Evolutionary conservation across 92 coral and sea anemone genomes (phyloP).

Genomic region (Zoanthus gigantus): DNA sequence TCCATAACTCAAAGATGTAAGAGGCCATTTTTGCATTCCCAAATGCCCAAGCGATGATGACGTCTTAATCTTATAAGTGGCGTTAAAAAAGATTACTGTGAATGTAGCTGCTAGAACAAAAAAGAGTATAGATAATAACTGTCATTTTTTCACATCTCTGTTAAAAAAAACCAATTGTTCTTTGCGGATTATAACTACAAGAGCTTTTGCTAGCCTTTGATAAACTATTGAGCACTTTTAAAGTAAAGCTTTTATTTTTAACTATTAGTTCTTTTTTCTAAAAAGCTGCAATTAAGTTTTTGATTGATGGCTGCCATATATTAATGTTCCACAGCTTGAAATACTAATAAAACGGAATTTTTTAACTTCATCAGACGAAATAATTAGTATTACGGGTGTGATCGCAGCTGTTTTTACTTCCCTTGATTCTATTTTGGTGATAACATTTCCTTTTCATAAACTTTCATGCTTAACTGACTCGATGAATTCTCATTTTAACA

Average conservation of each 20-base stretch:
- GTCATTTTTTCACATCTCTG: too few relatives aligned
- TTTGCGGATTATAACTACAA: too few relatives aligned
- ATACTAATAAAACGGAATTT: constrained; percentile 10
- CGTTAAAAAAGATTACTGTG: not conserved
- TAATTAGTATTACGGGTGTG: constrained; percentile 28
- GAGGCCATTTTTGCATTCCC: constrained; percentile 14
- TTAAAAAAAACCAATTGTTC: too few relatives aligned
- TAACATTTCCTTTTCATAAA: not conserved
- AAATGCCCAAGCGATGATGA: not conserved
- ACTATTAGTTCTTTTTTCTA: not conserved
- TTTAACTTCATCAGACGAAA: not conserved
- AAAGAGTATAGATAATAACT: not conserved
- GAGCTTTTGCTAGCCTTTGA: not conserved
- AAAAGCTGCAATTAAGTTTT: constrained; percentile 3
- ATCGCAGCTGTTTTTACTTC: not conserved
- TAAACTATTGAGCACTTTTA: not conserved
- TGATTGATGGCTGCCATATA: constrained; percentile 9
- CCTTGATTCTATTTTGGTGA: not conserved
- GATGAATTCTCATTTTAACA: too few relatives aligned
- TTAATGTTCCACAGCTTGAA: constrained; percentile 3
- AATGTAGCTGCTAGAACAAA: not conserved
- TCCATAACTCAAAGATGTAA: not conserved
- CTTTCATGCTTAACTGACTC: too few relatives aligned
- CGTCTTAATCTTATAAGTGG: constrained; percentile 25
- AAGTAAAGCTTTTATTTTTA: not conserved